Conservation (phyloP, 2,888 invertebrate species). For the Pegoplata infirma region DNA sequence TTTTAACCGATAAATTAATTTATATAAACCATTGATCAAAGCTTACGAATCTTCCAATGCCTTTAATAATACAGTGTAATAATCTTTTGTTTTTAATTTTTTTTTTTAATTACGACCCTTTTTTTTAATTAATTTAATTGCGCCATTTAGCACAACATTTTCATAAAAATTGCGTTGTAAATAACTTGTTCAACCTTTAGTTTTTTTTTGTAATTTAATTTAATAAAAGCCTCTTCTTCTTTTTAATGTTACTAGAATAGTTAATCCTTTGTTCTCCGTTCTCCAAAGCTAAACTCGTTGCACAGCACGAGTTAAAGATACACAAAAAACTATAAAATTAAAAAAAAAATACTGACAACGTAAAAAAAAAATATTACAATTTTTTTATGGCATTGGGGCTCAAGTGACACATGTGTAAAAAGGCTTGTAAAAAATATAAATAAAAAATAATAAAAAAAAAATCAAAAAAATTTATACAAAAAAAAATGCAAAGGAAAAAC, state of each 20-base stretch:
- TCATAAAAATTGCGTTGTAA: slow-evolving; percentile 59
- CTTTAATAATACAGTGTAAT: too few relatives aligned
- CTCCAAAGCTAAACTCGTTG: slow-evolving; percentile 51
- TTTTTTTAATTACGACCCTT: slow-evolving; percentile 47
- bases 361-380: slow-evolving; percentile 21
- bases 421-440: slow-evolving; percentile 28
- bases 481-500: slow-evolving; percentile 29
- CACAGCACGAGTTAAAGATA: slow-evolving; percentile 62
- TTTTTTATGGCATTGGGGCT: slow-evolving; percentile 42
- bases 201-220: background rate
- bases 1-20: too few relatives aligned
- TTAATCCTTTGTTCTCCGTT: slow-evolving; percentile 62
- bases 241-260: slow-evolving; percentile 48
- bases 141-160: slow-evolving; percentile 39
- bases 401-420: slow-evolving; percentile 57
- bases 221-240: slow-evolving; percentile 10
- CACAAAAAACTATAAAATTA: slow-evolving; percentile 36
- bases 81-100: slow-evolving; percentile 18
- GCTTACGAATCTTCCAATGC: too few relatives aligned
- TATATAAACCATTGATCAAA: too few relatives aligned
- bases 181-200: slow-evolving; percentile 53
- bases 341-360: slow-evolving; percentile 11
- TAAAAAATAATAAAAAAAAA: slow-evolving; percentile 25
- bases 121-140: slow-evolving; percentile 58
- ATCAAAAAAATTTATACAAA: background rate